These are phyloP conservation scores for Cromileptes altivelis DNA, from an alignment of 2,113 vertebrate species.

Conservation along the genomic window DNA sequence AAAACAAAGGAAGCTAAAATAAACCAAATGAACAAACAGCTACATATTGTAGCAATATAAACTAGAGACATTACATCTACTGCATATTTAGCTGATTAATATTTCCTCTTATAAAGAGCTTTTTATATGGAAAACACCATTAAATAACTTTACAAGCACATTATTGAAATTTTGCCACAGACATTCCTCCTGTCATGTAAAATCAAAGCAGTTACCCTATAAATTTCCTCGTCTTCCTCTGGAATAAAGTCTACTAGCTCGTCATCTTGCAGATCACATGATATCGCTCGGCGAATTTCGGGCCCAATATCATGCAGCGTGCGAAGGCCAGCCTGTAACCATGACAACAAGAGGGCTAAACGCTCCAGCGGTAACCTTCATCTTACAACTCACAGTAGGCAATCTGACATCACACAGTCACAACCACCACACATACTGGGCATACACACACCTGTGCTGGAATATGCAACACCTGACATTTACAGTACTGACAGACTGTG, in stretches of 20 bases:
- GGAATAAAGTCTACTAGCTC: conserved; percentile 96
- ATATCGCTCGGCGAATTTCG: conserved; percentile 99
- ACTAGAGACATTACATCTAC: conserved; percentile 10
- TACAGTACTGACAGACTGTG: conserved; percentile 75
- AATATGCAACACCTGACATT: conserved; percentile 71
- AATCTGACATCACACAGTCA: conserved; percentile 66
- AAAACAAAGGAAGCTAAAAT: conserved; percentile 59
- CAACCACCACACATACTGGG: conserved; percentile 65
- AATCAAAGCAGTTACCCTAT: conserved; percentile 92
- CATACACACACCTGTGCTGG: conserved; percentile 66
- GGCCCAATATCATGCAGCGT: conserved; percentile 99
- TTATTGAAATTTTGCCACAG: conserved; percentile 35
- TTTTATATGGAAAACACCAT: conserved; percentile 22
- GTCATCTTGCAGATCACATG: conserved; percentile 99
- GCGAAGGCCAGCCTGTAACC: conserved; percentile 98
- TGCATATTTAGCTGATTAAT: conserved; percentile 38
- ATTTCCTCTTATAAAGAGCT: conserved; percentile 21
- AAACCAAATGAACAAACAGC: conserved; percentile 32
- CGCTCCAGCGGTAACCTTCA: conserved; percentile 58
- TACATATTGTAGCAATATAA: conserved; percentile 26
- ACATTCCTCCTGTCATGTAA: conserved; percentile 63
- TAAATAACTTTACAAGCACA: conserved; percentile 34
- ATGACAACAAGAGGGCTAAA: conserved; percentile 89
- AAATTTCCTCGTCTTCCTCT: conserved; percentile 97
- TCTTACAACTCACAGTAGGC: conserved; percentile 58